phyloP scores from a whole-genome alignment of 1,140 invertebrate genomes.

The Drosophila leontia region DNA sequence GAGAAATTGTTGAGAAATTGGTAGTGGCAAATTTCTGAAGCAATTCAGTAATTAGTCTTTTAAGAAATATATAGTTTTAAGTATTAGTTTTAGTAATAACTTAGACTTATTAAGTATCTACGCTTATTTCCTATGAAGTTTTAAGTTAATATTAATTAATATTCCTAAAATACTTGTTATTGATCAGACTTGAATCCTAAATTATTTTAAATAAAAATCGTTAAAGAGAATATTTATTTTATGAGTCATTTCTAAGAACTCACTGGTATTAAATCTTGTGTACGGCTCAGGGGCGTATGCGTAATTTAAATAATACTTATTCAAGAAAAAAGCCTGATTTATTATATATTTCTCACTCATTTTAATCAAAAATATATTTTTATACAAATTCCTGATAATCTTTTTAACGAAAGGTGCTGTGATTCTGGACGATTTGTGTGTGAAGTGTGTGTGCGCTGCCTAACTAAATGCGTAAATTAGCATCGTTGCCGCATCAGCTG shows the following conservation, averaged over 20 bases:
- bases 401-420: background rate
- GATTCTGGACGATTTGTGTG: constrained; percentile 1
- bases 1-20: constrained; percentile 14
- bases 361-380: background rate
- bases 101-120: background rate
- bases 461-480: constrained; percentile 47
- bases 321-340: background rate
- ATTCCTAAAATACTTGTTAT: background rate
- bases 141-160: background rate
- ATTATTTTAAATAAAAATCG: background rate
- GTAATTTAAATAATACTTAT: background rate
- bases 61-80: background rate
- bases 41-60: constrained; percentile 12
- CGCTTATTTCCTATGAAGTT: background rate
- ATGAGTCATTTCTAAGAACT: background rate
- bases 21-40: background rate
- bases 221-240: background rate
- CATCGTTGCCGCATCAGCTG: constrained; percentile 55
- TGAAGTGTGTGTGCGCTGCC: constrained; percentile 4
- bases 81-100: background rate
- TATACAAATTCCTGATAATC: background rate
- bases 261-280: background rate
- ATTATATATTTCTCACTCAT: too few species aligned
- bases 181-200: too few species aligned
- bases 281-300: background rate